Evolutionary conservation across 2,113 vertebrate species (phyloP), one percentile per base, ranked within the genome.

Genomic region (Aleadryas rufinucha): DNA sequence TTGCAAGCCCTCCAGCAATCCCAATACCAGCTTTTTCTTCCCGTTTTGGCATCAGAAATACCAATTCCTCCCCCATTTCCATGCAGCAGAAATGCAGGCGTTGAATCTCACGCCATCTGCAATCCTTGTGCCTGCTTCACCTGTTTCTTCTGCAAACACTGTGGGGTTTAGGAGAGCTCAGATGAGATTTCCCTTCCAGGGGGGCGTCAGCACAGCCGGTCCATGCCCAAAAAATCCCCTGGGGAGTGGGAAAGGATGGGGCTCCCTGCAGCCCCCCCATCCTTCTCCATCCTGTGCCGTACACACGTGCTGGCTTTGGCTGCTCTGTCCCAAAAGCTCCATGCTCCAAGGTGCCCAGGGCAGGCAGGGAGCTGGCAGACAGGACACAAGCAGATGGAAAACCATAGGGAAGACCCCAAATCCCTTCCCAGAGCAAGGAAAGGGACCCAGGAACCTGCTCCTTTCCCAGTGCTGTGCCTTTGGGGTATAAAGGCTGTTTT

Each of bases 391-490:
- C 60, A 65, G 54, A 65, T 3, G 30, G 77, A 91, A 84, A 94
- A 77, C 45, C 66, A 33, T 19, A 31, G 33, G 63, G 13, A 77
- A 89, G 45, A 76, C 18, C 84, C 59, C n/a, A 94, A 77, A 91
- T 77, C 54, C 37, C 37, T 41, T 44, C 63, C 16, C 49, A 89
- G 54, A 2, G 2, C 0, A 11, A 59, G 41, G 41, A 31, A 59
- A 76, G 28, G 44, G 27, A 15, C 8, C n/a, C 2, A 5, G 72
- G 39, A 63, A 22, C 17, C 42, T 23, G 7, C 23, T 39, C 12
- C 16, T 57, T 33, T 22, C 41, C 21, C 1, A 2, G 16, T 10
- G 28, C 16, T 0, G 0, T 37, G 15, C 21, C 44, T 22, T n/a
- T 45, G n/a, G 49, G 50, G 27, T 87, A 13, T 68, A 31, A 95